phyloP scores from a whole-genome alignment of 2,888 invertebrate species.

The Torymus aiolomorphi region DNA sequence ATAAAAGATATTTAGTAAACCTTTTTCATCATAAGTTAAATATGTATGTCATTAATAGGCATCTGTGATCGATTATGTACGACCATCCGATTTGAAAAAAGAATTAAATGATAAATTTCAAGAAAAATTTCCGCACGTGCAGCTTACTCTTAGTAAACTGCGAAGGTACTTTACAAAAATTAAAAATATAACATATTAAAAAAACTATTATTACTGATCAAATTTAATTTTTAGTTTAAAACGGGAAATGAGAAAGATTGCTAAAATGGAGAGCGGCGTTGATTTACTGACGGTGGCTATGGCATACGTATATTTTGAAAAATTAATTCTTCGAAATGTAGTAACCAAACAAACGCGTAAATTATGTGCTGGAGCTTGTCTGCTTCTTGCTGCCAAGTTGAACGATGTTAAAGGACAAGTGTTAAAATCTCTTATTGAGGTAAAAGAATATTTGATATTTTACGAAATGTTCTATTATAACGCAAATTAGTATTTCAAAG shows the following conservation, averaged over 20 bases:
- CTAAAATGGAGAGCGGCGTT: conserved; percentile 87
- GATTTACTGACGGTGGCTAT: conserved; percentile 96
- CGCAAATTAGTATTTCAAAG: not conserved
- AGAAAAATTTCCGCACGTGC: conserved; percentile 95
- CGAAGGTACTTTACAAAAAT: conserved; percentile 82
- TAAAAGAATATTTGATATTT: conserved; percentile 71
- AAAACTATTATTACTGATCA: not conserved
- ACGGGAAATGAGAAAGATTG: conserved; percentile 95
- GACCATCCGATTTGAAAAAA: conserved; percentile 96
- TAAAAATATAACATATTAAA: not conserved
- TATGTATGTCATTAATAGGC: conserved; percentile 77
- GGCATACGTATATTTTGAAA: conserved; percentile 99
- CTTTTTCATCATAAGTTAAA: not conserved
- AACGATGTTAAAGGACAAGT: conserved; percentile 96
- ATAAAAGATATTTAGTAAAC: conserved; percentile 8
- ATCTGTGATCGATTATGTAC: conserved; percentile 96
- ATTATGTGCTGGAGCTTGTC: conserved; percentile 95
- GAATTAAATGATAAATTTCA: conserved; percentile 97
- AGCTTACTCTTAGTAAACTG: conserved; percentile 95
- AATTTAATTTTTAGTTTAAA: conserved; percentile 83
- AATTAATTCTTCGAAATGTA: conserved; percentile 91
- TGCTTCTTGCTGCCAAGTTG: conserved; percentile 95
- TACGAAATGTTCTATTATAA: not conserved
- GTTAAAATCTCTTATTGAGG: conserved; percentile 92
- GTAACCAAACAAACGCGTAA: conserved; percentile 97